A percentile compares a stretch with the other conserved stretches of the same genome.
phyloP scores from a whole-genome alignment of 2,888 invertebrate species.

The Limnephilus lunatus region DNA sequence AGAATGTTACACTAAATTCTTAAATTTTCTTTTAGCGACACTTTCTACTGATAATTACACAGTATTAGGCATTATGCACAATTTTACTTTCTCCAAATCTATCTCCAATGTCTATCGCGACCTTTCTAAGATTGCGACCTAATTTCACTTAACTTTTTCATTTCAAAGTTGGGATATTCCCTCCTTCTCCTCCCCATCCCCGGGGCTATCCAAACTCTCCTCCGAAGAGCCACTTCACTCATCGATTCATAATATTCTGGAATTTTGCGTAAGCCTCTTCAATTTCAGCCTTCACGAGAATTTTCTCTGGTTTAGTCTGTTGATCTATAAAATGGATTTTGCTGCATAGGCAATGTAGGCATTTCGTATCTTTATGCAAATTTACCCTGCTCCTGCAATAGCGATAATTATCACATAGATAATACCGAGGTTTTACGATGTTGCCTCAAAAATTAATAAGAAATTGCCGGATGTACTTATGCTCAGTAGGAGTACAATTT shows the following conservation, averaged over 20 bases:
- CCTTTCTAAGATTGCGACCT: neutral
- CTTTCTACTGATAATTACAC: too few species aligned
- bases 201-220: neutral
- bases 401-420: neutral
- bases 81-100: neutral
- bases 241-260: constrained; percentile 38
- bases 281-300: neutral
- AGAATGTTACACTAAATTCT: too few species aligned
- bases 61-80: neutral
- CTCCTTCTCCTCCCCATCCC: neutral
- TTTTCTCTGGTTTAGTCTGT: neutral
- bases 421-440: neutral
- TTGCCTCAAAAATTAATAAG: neutral
- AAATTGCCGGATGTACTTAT: neutral
- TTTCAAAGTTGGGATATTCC: neutral
- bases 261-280: constrained; percentile 14
- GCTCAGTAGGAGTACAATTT: neutral
- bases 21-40: too few species aligned
- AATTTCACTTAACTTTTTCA: neutral
- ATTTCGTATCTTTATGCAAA: neutral
- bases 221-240: constrained; percentile 6
- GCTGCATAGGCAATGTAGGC: neutral
- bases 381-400: neutral
- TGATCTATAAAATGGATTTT: neutral
- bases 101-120: neutral